Conservation (phyloP, 2,113 vertebrate genomes). For the Prionailurus viverrinus region DNA sequence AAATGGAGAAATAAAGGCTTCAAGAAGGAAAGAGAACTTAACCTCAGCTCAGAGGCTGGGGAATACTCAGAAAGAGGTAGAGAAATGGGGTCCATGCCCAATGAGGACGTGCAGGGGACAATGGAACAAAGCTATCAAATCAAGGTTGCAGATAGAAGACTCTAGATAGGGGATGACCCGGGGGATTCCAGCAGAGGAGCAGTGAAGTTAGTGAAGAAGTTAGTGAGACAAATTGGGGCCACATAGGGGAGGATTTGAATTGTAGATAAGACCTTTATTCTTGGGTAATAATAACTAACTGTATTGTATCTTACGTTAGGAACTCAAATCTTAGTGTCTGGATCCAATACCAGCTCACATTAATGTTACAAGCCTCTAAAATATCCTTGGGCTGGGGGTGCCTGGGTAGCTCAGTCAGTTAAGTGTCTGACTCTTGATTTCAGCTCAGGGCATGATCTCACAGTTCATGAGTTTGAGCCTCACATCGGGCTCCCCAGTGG, state of each 20-base stretch:
- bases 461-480: too few species aligned
- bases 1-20: background rate
- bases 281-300: conserved; percentile 17
- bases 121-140: too few species aligned
- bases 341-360: conserved; percentile 13
- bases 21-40: background rate
- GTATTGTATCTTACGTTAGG: background rate
- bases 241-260: background rate
- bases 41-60: background rate
- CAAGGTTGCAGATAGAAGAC: background rate
- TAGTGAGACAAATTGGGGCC: background rate
- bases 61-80: background rate
- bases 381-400: background rate
- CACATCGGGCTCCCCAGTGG: too few species aligned
- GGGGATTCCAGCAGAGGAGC: background rate
- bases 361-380: background rate
- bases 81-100: background rate
- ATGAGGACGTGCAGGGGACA: background rate
- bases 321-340: background rate
- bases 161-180: background rate
- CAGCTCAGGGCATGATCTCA: too few species aligned
- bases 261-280: background rate
- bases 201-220: background rate
- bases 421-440: too few species aligned
- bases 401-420: too few species aligned